Evolutionary conservation across 2,113 vertebrate genomes (phyloP), one percentile per base, ranked within the genome.

Genomic region (Hippocampus guttulatus): DNA sequence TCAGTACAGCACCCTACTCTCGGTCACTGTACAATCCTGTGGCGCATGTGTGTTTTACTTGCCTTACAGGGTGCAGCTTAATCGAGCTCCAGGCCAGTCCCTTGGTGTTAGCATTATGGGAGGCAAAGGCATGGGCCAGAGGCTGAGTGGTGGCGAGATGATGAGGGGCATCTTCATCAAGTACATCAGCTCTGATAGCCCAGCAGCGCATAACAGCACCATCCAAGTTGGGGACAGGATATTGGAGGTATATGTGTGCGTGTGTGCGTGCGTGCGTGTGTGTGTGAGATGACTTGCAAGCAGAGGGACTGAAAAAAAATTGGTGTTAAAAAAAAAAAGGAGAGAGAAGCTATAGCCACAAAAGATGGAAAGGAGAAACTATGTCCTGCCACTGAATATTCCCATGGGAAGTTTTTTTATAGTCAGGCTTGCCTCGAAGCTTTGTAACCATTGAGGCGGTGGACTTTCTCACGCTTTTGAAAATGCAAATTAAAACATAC

Each of bases 151-250:
- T 6, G 97, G 97, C 67, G 95, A 97, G 91, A 92, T 98, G 81
- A 97, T 96, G 94, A 94, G 97, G 81, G 97, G 97, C 63, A 95
- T 99, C 90, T 98, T 98, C 86, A 94, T 99, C 87, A 99, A 98
- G 72, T 94, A 98, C 64, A 94, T 99, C 78, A 90, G 94, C 51
- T 94, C 95, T 77, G 94, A 96, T 86, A 96, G 96, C 89, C 95
- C 96, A 11, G 97, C 96, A 18, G 94, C 95, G 84, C 92, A 91
- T 89, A 93, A 95, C 64, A 92, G 94, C 85, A 95, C 93, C 0
- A 90, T 98, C 75, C 95, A 93, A 88, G 92, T 93, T 1, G 97
- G 97, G 88, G 96, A 99, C 89, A 92, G 94, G 83, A 96, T 99
- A 52, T 91, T 98, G 43, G 95, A 98, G 95, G 97, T 99, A 87